Evolutionary conservation across 1,140 invertebrate genomes (phyloP).

Genomic region (Nephotettix cincticeps): DNA sequence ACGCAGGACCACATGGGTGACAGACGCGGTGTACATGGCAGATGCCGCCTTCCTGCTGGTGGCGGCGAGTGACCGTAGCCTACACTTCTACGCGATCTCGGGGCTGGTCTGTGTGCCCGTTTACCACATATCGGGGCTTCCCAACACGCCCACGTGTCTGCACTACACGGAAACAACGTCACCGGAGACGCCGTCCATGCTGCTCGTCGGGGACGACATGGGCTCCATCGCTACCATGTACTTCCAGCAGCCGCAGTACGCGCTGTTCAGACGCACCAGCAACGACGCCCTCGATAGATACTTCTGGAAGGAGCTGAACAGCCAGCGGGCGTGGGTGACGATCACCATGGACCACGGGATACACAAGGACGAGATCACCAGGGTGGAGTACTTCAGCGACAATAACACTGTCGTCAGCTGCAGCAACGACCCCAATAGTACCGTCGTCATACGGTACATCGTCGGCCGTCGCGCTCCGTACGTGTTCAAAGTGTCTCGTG

Average conservation of each 20-base stretch:
- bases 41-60: constrained; percentile 51
- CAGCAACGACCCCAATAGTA: constrained; percentile 49
- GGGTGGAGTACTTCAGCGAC: constrained; percentile 46
- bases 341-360: constrained; percentile 42
- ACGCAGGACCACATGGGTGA: constrained; percentile 51
- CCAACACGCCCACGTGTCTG: constrained; percentile 32
- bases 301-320: constrained; percentile 53
- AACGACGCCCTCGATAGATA: constrained; percentile 52
- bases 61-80: constrained; percentile 53
- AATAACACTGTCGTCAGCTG: constrained; percentile 51
- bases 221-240: constrained; percentile 49
- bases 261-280: constrained; percentile 49
- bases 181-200: constrained; percentile 40
- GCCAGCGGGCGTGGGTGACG: constrained; percentile 48
- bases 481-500: constrained; percentile 51
- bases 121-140: constrained; percentile 51
- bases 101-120: constrained; percentile 51
- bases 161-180: constrained; percentile 22
- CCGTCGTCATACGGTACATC: constrained; percentile 48
- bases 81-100: constrained; percentile 53
- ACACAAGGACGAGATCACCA: constrained; percentile 47
- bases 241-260: constrained; percentile 50
- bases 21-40: constrained; percentile 54
- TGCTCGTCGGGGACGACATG: constrained; percentile 51
- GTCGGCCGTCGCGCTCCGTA: constrained; percentile 49